These are phyloP conservation scores for Phyllopteryx taeniolatus DNA, from an alignment of 2,113 vertebrate genomes.

Conservation along the genomic window DNA sequence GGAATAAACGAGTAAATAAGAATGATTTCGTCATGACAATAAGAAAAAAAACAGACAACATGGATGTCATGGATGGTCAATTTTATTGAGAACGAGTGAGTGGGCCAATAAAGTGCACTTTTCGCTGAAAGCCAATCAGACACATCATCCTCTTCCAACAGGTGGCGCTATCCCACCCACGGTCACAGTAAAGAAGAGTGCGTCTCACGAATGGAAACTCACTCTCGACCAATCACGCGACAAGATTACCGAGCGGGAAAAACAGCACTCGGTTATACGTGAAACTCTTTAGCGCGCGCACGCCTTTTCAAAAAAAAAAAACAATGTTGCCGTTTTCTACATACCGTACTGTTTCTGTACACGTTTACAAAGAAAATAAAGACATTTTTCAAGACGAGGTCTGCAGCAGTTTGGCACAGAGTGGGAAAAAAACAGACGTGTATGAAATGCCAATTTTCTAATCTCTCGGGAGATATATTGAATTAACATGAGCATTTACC, in stretches of 20 bases:
- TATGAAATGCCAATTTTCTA: not conserved
- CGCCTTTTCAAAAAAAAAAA: conserved; percentile 74
- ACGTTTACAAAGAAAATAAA: conserved; percentile 56
- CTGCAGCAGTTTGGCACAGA: conserved; percentile 62
- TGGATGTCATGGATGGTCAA: conserved; percentile 31
- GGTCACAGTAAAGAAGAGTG: conserved; percentile 32
- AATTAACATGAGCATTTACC: not conserved
- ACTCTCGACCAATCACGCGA: not conserved
- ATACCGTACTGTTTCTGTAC: conserved; percentile 47
- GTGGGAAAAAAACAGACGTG: not conserved
- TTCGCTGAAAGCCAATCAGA: conserved; percentile 48
- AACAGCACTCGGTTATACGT: not conserved
- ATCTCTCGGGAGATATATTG: not conserved
- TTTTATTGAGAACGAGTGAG: conserved; percentile 65
- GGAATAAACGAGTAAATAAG: too few relatives aligned
- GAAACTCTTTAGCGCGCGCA: not conserved
- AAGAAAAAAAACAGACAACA: conserved; percentile 9
- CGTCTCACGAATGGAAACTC: conserved; percentile 64
- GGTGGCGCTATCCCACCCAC: not conserved
- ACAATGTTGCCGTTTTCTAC: conserved; percentile 56
- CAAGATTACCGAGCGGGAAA: not conserved
- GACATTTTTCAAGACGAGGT: conserved; percentile 34
- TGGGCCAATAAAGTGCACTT: conserved; percentile 69
- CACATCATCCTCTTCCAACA: conserved; percentile 5
- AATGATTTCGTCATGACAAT: not conserved